Percentiles rank a stretch among this genome's conserved stretches.
phyloP scores from a whole-genome alignment of 2,797 vertebrate genomes.

The Valencia hispanica region DNA sequence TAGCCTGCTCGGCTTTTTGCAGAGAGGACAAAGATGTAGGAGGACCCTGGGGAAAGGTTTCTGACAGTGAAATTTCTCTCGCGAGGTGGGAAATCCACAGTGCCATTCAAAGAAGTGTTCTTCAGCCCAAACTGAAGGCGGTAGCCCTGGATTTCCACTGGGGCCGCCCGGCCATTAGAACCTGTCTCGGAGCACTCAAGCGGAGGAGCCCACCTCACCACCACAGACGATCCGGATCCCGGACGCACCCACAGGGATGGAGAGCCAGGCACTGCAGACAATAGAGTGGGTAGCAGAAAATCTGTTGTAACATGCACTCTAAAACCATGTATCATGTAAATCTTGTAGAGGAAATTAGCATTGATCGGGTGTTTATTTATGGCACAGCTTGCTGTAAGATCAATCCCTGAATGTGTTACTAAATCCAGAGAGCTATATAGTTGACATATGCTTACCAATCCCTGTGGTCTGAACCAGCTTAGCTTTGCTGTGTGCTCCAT shows the following conservation, averaged over 20 bases:
- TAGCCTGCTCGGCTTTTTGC: slow-evolving; percentile 88
- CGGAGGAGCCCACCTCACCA: slow-evolving; percentile 87
- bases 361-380: slow-evolving; percentile 64
- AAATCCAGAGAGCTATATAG: slow-evolving; percentile 52
- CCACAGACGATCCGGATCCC: slow-evolving; percentile 82
- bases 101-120: slow-evolving; percentile 79
- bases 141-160: slow-evolving; percentile 87
- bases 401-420: slow-evolving; percentile 60
- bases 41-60: slow-evolving; percentile 86
- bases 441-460: slow-evolving; percentile 82
- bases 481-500: slow-evolving; percentile 91
- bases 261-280: slow-evolving; percentile 85
- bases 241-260: slow-evolving; percentile 87
- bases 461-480: slow-evolving; percentile 88
- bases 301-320: slow-evolving; percentile 27
- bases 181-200: slow-evolving; percentile 57
- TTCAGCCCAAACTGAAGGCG: slow-evolving; percentile 88
- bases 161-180: slow-evolving; percentile 49
- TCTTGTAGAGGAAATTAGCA: slow-evolving; percentile 55
- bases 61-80: slow-evolving; percentile 82
- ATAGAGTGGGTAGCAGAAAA: slow-evolving; percentile 53
- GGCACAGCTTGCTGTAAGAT: slow-evolving; percentile 54
- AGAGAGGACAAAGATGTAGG: slow-evolving; percentile 89
- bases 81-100: slow-evolving; percentile 81
- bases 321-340: slow-evolving; percentile 48